A percentile compares a stretch with the other conserved stretches of the same genome.
These are phyloP conservation scores for Macrotrachela quadricornifera DNA, from an alignment of 1,140 invertebrate genomes.

Conservation along the genomic window DNA sequence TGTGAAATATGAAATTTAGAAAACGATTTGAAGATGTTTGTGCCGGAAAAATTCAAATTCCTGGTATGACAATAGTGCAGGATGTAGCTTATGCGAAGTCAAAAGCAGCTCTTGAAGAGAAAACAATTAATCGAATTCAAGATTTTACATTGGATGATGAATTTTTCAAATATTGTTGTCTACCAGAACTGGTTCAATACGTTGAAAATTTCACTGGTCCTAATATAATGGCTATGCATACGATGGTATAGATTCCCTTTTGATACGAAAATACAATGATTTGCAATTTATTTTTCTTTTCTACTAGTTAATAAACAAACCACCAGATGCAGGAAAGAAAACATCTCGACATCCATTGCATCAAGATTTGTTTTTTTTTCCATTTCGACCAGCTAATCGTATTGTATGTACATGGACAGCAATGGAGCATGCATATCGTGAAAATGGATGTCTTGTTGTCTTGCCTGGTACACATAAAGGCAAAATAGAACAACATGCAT, in stretches of 20 bases:
- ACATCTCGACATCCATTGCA: conserved; percentile 53
- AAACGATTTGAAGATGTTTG: conserved; percentile 45
- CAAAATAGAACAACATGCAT: conserved; percentile 44
- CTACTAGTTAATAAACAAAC: conserved; percentile 54
- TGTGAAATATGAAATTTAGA: conserved; percentile 15
- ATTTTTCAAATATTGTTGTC: conserved; percentile 44
- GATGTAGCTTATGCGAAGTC: conserved; percentile 41
- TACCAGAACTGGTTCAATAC: conserved; percentile 43
- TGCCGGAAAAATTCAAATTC: conserved; percentile 31
- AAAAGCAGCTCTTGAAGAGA: conserved; percentile 40
- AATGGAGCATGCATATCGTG: conserved; percentile 47
- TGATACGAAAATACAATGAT: background rate
- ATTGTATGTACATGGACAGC: conserved; percentile 74
- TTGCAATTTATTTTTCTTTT: background rate
- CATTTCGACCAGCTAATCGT: conserved; percentile 41
- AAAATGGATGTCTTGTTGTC: conserved; percentile 64
- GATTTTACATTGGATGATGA: conserved; percentile 48
- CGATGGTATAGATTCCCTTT: conserved; percentile 76
- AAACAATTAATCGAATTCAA: conserved; percentile 53
- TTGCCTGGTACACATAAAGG: conserved; percentile 52
- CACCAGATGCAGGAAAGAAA: conserved; percentile 45
- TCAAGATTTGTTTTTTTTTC: conserved; percentile 71
- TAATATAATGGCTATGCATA: conserved; percentile 56
- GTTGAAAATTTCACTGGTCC: conserved; percentile 53
- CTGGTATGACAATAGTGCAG: conserved; percentile 45